phyloP scores from a whole-genome alignment of 2,888 invertebrate genomes.

The Bedellia somnulentella region DNA sequence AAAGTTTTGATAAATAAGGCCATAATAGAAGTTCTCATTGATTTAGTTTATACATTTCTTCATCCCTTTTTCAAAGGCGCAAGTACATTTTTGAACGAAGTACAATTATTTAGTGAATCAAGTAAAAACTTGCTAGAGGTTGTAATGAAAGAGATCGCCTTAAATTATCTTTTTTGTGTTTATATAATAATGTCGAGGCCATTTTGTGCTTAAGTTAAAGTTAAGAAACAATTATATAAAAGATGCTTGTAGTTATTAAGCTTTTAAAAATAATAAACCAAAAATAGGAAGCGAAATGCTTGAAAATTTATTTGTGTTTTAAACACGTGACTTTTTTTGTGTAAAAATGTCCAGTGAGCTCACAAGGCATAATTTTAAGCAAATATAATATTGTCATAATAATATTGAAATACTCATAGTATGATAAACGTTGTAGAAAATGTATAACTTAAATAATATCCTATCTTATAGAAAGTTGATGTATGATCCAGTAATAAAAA shows the following conservation, averaged over 20 bases:
- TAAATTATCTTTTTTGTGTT: too few relatives aligned
- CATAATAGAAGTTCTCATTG: too few relatives aligned
- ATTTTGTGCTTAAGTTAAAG: slow-evolving; percentile 19
- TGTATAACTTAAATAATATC: too few relatives aligned
- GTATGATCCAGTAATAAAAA: too few relatives aligned
- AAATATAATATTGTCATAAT: slow-evolving; percentile 12
- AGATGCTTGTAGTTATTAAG: slow-evolving; percentile 32
- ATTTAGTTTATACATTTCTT: too few relatives aligned
- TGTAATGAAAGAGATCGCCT: too few relatives aligned
- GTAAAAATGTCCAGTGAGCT: slow-evolving; percentile 36
- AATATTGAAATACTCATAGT: slow-evolving; percentile 44
- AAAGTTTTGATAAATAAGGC: too few relatives aligned
- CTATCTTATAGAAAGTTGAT: too few relatives aligned
- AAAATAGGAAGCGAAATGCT: slow-evolving; percentile 57
- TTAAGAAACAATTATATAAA: slow-evolving; percentile 10
- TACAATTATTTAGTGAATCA: too few relatives aligned
- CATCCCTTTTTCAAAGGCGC: too few relatives aligned
- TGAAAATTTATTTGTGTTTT: slow-evolving; percentile 59
- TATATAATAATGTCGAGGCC: slow-evolving; percentile 46
- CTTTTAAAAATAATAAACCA: slow-evolving; percentile 49
- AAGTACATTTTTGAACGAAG: too few relatives aligned
- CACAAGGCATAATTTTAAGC: slow-evolving; percentile 29
- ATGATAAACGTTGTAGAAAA: slow-evolving; percentile 19
- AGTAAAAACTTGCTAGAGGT: too few relatives aligned
- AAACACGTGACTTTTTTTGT: slow-evolving; percentile 36